Conservation (phyloP, 37 sponge, comb jelly and placozoan species). For the Corticium candelabrum region DNA sequence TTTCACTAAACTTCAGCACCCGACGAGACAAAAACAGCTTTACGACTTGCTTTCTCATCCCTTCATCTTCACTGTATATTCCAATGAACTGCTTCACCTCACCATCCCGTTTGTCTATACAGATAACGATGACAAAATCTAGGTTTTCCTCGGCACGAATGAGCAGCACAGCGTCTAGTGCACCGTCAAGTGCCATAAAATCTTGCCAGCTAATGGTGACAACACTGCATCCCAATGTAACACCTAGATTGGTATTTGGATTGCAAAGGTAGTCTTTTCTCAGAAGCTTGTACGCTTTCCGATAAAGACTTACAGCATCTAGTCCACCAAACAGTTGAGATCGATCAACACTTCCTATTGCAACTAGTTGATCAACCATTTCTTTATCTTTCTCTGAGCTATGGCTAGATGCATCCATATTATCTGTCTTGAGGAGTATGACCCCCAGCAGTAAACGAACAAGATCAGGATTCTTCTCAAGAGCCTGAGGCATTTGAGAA, state of each 20-base stretch:
- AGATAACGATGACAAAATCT: too few relatives aligned
- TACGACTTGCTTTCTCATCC: not conserved
- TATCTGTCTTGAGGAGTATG: not conserved
- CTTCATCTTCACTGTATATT: not conserved
- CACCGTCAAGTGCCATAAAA: too few relatives aligned
- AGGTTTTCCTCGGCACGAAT: too few relatives aligned
- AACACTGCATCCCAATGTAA: too few relatives aligned
- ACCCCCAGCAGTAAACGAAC: not conserved
- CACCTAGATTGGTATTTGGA: too few relatives aligned
- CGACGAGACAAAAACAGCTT: not conserved
- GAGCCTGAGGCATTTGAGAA: not conserved
- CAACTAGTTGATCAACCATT: conserved; percentile 15
- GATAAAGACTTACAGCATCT: too few relatives aligned
- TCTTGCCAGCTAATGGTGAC: too few relatives aligned
- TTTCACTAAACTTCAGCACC: too few relatives aligned
- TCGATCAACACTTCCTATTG: not conserved
- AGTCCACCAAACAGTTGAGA: conserved; percentile 14
- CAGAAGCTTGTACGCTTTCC: conserved; percentile 26
- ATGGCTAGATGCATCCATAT: too few relatives aligned
- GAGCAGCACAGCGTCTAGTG: too few relatives aligned
- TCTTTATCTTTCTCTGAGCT: conserved; percentile 32
- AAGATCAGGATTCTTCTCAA: not conserved
- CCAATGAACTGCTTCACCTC: not conserved
- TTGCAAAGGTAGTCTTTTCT: conserved; percentile 46
- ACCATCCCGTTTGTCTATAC: not conserved